Percentiles rank a stretch among this genome's conserved stretches.
Conservation (phyloP, 37 sponge, comb jelly and placozoan species). For the Mnemiopsis leidyi region DNA sequence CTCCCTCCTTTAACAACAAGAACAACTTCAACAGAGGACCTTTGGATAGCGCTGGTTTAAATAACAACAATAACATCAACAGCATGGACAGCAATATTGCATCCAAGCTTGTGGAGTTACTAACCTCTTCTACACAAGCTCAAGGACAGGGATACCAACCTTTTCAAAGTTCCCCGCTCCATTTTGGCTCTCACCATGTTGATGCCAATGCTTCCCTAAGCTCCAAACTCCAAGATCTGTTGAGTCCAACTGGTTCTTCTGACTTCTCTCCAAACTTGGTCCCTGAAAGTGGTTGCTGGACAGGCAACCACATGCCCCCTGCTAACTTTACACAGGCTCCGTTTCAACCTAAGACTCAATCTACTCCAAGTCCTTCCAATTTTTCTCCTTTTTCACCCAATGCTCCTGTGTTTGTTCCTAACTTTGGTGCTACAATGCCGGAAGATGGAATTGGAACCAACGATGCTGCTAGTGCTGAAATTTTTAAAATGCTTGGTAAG, state of each 20-base stretch:
- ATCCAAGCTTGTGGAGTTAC: background rate
- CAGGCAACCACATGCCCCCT: background rate
- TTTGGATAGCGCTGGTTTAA: background rate
- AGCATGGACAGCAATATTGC: background rate
- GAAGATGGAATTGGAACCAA: background rate
- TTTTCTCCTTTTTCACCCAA: background rate
- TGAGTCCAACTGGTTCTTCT: background rate
- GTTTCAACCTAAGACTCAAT: background rate
- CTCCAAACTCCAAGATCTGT: background rate
- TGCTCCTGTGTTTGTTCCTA: background rate
- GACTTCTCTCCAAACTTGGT: background rate
- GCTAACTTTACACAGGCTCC: background rate
- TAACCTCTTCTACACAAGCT: background rate
- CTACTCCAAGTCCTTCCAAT: background rate
- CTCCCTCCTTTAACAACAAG: background rate
- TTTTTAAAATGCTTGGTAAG: constrained; percentile 24
- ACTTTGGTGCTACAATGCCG: background rate
- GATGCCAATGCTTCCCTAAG: background rate
- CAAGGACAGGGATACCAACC: constrained; percentile 18
- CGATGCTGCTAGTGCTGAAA: background rate
- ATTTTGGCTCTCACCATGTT: background rate
- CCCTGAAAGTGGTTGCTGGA: no score
- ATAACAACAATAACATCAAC: background rate
- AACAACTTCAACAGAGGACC: background rate
- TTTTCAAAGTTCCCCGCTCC: background rate